Evolutionary conservation across 30 jellyfish, hydroid and myxozoan genomes (phyloP).

Genomic region (Pelagia noctiluca): DNA sequence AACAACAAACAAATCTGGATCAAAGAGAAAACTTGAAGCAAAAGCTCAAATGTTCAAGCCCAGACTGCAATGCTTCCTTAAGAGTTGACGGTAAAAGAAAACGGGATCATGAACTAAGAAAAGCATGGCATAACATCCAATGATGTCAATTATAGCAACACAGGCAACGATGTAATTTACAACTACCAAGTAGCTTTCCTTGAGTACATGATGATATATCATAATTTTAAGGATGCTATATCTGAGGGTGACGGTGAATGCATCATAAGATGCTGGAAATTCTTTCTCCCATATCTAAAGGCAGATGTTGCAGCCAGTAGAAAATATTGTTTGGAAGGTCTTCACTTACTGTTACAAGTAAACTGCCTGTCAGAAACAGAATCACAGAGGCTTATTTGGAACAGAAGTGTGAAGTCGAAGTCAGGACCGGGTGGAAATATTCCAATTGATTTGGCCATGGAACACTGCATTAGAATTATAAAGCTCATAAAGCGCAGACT

Average conservation of each 20-base stretch:
- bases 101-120: neutral
- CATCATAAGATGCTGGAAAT: constrained; percentile 59
- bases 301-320: constrained; percentile 45
- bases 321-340: constrained; percentile 52
- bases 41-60: neutral
- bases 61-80: neutral
- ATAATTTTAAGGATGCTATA: constrained; percentile 43
- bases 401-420: constrained; percentile 15
- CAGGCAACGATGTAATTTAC: constrained; percentile 2
- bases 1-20: neutral
- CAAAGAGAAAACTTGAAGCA: neutral
- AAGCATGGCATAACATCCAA: neutral
- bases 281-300: constrained; percentile 43
- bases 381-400: constrained; percentile 47
- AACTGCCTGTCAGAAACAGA: constrained; percentile 30
- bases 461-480: constrained; percentile 28
- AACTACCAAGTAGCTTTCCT: neutral
- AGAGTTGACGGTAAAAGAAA: neutral
- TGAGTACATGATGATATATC: constrained; percentile 24
- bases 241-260: constrained; percentile 53
- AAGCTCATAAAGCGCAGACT: constrained; percentile 20
- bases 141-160: neutral
- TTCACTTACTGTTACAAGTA: constrained; percentile 38
- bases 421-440: constrained; percentile 59
- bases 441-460: constrained; percentile 43